Evolutionary conservation across 2,113 vertebrate genomes (phyloP), one percentile per base, ranked within the genome.

Genomic region (Nycticryphes semicollaris): DNA sequence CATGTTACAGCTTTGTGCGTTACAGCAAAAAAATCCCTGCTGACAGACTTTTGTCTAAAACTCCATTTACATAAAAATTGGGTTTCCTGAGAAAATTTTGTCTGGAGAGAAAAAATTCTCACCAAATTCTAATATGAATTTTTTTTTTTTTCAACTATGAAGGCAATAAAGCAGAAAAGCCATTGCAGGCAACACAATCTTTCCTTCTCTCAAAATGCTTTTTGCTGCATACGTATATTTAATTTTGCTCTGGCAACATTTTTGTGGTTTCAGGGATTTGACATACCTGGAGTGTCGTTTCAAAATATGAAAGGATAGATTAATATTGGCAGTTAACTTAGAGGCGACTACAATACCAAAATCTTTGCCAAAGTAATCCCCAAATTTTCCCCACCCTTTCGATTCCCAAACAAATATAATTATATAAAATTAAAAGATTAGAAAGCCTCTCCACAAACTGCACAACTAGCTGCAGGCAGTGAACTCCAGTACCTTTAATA

Each of bases 371-470:
- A 91, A 94, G 67, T 97, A 93, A 96, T 96, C 97, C 93, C 87
- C 63, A 94, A 83, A 80, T 83, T 84, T 89, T 24, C 95, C 91
- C 86, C 84, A 80, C 90, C 93, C 89, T 92, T 92, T 84, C 66
- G 62, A 96, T 73, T 87, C 2, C 16, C 95, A 81, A 95, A 95
- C 91, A 96, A 97, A 62, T 93, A 96, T 95, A 97, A 97, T 97
- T 98, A 97, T 68, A 88, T 84, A 94, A 97, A 97, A 98, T 97
- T 97, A 97, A 78, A 95, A 97, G 95, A 98, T 98, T 94, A 97
- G 95, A 98, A 96, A 95, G 92, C 68, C 94, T 97, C 93, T 86
- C 91, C 94, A 94, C 77, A 96, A 97, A 96, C 96, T 94, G 93
- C 33, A 23, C 75, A 97, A 97, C 83, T 97, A 97, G 97, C 97